Base-by-base conservation (phyloP, 2,888 invertebrate species). In the Polyommatus iphigenia region DNA sequence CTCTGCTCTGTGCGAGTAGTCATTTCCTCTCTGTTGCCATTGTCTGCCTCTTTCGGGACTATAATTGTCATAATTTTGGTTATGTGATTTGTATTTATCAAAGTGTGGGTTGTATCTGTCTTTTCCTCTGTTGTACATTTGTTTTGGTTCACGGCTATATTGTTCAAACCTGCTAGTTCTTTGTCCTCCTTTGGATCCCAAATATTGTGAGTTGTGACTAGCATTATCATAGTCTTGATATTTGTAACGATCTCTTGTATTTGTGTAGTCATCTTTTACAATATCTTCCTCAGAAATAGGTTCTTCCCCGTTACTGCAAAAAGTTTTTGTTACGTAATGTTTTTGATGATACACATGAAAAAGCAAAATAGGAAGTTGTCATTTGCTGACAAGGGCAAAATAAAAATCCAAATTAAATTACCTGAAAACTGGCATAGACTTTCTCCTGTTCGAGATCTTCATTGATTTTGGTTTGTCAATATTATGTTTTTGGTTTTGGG, bases 361-460 rank as follows among this genome's bases (percentile, higher is more conserved):
- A 13, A 67, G 24, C 15, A 67, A 20, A 62, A 3, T 24, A 8
- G 8, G 2, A 67, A 62, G 10, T 13, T 13, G n/a, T 24, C 1
- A 59, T 8, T 59, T 59, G 36, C 54, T 18, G 54, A 54, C 2
- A 20, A 59, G n/a, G 8, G 18, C 20, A 20, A 59, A 59, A 54
- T 54, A 54, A 54, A 18, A 18, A 54, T 54, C 4, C 15, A 6
- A 67, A 29, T 54, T 2, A 83, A 85, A 77, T 78, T 78, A 91
- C 91, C 86, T 86, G n/a, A 81, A 77, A 79, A 82, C 84, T 59
- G 89, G 87, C 85, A 89, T 87, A 54, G 90, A 91, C 81, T 91
- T 91, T 50, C 90, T 84, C 82, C 91, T 87, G 71, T 85, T 81
- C 46, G 80, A 85, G 78, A 91, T 87, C 79, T 83, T 85, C 7